A percentile compares a stretch with the other conserved stretches of the same genome.
Evolutionary conservation across 2,888 invertebrate species (phyloP).

Genomic region (Lycocerus yunnanus): DNA sequence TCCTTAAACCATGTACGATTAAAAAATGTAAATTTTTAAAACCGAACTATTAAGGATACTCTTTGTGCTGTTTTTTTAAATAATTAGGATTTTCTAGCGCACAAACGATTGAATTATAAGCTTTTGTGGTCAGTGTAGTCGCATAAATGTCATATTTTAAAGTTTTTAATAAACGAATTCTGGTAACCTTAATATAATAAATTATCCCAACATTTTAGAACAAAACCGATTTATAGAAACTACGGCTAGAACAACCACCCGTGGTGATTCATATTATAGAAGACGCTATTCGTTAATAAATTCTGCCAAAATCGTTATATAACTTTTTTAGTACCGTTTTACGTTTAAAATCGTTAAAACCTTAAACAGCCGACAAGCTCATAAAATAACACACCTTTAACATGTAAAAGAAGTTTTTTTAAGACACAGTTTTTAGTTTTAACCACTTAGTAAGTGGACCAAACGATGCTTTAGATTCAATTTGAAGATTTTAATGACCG

Average conservation of each 20-base stretch:
- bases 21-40: not conserved
- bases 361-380: constrained; percentile 35
- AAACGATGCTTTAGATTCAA: not conserved
- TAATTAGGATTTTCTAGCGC: not conserved
- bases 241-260: constrained; percentile 15
- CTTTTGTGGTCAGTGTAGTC: not conserved
- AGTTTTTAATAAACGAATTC: not conserved
- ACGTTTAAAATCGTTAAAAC: constrained; percentile 36
- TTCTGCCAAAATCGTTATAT: constrained; percentile 33
- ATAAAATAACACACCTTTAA: constrained; percentile 38
- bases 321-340: constrained; percentile 30
- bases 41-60: not conserved
- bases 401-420: constrained; percentile 27
- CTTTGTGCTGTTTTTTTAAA: not conserved
- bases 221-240: not conserved
- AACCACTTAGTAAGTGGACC: constrained; percentile 25
- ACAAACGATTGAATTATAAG: not conserved
- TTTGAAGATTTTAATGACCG: constrained; percentile 15
- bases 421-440: constrained; percentile 24
- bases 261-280: constrained; percentile 26
- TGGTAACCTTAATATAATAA: not conserved
- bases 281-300: constrained; percentile 30
- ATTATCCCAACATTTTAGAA: not conserved
- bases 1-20: not conserved
- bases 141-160: not conserved